Evolutionary conservation across 2,888 invertebrate species (phyloP).

Genomic region (Sphaeridia pumilis): DNA sequence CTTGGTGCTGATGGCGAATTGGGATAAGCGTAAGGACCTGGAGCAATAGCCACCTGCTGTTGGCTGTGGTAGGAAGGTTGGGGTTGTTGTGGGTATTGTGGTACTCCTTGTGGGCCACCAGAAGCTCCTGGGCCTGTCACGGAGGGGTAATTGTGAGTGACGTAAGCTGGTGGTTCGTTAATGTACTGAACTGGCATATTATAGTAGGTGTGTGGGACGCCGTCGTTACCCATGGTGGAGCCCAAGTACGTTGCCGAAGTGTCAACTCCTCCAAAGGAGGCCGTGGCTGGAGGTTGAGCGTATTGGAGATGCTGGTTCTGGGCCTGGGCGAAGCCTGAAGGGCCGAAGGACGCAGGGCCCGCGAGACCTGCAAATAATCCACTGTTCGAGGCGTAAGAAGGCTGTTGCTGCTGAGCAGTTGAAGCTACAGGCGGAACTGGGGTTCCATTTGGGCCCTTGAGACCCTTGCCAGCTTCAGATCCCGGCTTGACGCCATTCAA

Average conservation of each 20-base stretch:
- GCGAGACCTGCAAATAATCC: no score
- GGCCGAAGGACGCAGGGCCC: no score
- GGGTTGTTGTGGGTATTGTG: not conserved
- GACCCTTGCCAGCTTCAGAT: not conserved
- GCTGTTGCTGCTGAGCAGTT: not conserved
- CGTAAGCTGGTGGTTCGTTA: not conserved
- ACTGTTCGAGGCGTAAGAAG: not conserved
- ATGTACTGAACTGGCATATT: not conserved
- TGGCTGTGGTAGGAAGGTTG: not conserved
- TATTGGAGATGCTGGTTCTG: not conserved
- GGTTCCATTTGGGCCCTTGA: not conserved
- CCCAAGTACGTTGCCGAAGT: no score
- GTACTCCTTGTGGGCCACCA: not conserved
- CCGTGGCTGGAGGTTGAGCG: not conserved
- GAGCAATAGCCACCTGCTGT: no score
- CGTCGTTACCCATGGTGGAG: no score
- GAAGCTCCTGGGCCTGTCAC: not conserved
- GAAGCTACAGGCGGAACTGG: not conserved
- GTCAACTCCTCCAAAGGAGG: no score
- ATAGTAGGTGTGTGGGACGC: not conserved
- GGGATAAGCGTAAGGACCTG: no score
- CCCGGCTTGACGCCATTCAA: no score
- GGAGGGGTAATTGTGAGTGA: not conserved
- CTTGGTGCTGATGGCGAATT: no score
- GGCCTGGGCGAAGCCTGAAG: not conserved